These are phyloP conservation scores for Cisticola juncidis DNA, from an alignment of 2,113 vertebrate genomes.

Conservation along the genomic window DNA sequence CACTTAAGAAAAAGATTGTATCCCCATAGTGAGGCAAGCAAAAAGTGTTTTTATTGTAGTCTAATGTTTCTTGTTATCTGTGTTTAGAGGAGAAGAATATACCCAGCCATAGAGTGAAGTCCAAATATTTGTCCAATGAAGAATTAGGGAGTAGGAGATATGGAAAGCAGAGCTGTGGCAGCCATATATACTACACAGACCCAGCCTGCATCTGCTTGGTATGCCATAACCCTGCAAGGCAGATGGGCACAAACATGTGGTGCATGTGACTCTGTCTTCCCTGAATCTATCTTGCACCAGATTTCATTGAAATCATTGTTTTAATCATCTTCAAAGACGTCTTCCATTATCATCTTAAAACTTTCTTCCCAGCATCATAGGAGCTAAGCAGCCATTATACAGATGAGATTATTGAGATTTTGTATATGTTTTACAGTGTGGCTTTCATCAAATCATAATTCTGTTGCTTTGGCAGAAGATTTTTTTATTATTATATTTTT, in stretches of 20 bases:
- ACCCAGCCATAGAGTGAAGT: not conserved
- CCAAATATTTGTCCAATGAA: not conserved
- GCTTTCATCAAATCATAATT: not conserved
- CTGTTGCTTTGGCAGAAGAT: not conserved
- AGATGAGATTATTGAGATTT: slow-evolving; percentile 16
- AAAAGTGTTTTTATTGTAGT: not conserved
- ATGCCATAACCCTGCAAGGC: not conserved
- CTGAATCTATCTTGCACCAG: not conserved
- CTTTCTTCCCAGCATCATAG: not conserved
- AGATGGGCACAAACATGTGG: not conserved
- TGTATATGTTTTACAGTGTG: not conserved
- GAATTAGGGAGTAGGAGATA: not conserved
- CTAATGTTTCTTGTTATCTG: not conserved
- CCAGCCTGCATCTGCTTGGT: not conserved
- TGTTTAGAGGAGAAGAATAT: not conserved
- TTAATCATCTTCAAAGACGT: not conserved
- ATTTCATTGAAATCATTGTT: not conserved
- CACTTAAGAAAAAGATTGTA: not conserved
- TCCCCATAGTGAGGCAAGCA: not conserved
- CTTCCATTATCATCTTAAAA: not conserved
- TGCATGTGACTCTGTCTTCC: not conserved
- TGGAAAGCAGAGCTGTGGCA: not conserved
- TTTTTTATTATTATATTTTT: not conserved
- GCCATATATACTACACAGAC: not conserved
- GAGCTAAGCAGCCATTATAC: slow-evolving; percentile 3